phyloP scores from a whole-genome alignment of 2,888 invertebrate species.

The Tolmerus cingulatus region DNA sequence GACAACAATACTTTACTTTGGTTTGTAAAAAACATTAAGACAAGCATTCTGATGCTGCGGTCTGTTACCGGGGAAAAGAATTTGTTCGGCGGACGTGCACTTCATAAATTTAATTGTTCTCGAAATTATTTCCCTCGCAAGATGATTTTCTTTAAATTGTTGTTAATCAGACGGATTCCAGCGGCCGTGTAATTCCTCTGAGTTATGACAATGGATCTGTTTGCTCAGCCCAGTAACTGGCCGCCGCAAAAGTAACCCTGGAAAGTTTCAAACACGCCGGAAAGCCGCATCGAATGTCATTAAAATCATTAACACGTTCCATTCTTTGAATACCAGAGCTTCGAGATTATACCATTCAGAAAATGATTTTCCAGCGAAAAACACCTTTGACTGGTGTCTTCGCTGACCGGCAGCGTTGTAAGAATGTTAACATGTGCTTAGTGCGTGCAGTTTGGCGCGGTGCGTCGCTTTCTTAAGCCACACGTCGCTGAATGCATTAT shows the following conservation, averaged over 20 bases:
- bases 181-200: slow-evolving; percentile 1
- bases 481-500: slow-evolving; percentile 1
- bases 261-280: slow-evolving; percentile 23
- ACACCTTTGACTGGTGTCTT: slow-evolving; percentile 39
- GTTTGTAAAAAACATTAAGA: not conserved
- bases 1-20: not conserved
- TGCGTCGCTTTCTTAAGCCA: slow-evolving; percentile 7
- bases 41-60: not conserved
- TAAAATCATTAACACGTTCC: slow-evolving; percentile 55
- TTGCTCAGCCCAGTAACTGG: not conserved
- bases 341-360: slow-evolving; percentile 45
- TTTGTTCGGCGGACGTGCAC: not conserved
- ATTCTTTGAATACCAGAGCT: slow-evolving; percentile 53
- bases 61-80: not conserved
- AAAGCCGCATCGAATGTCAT: slow-evolving; percentile 52
- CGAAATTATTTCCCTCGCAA: not conserved
- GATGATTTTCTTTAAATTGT: slow-evolving; percentile 3
- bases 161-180: slow-evolving; percentile 14
- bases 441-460: not conserved
- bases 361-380: slow-evolving; percentile 45
- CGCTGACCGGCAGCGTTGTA: slow-evolving; percentile 25
- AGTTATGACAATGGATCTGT: slow-evolving; percentile 17
- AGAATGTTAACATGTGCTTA: slow-evolving; percentile 37
- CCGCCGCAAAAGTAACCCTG: not conserved
- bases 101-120: slow-evolving; percentile 32